Percentiles rank a stretch among this genome's conserved stretches.
phyloP scores from a whole-genome alignment of 2,797 vertebrate genomes.

The Antennarius maculatus region DNA sequence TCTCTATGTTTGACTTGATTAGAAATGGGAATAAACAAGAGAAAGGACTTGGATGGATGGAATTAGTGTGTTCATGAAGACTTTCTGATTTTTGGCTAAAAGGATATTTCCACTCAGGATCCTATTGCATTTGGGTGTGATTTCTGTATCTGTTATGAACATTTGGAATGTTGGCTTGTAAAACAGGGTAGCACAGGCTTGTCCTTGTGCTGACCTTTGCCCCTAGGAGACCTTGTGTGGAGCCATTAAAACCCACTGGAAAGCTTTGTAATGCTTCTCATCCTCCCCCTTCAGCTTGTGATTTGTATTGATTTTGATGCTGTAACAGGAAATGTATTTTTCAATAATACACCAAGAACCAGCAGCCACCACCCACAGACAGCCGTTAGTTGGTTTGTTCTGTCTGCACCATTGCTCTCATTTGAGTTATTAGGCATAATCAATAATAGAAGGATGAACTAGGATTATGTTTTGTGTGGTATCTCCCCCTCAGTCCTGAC shows the following conservation, averaged over 20 bases:
- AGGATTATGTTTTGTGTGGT: conserved; percentile 26
- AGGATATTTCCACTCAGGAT: conserved; percentile 27
- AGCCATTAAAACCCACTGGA: conserved; percentile 36
- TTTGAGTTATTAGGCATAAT: conserved; percentile 33
- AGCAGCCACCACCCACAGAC: conserved; percentile 27
- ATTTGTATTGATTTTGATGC: conserved; percentile 60
- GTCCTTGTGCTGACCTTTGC: conserved; percentile 37
- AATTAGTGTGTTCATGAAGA: conserved; percentile 27
- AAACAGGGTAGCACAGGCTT: neutral
- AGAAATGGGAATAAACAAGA: conserved; percentile 10
- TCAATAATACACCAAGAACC: conserved; percentile 49
- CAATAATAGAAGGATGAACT: conserved; percentile 8
- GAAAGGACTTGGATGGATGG: conserved; percentile 4
- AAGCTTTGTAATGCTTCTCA: conserved; percentile 27
- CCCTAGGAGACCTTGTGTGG: conserved; percentile 23
- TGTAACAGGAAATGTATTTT: conserved; percentile 62
- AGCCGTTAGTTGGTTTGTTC: conserved; percentile 11
- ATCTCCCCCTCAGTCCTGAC: conserved; percentile 8
- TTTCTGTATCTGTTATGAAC: conserved; percentile 24
- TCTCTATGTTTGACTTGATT: conserved; percentile 32
- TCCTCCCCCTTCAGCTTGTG: conserved; percentile 24
- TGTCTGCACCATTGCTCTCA: neutral
- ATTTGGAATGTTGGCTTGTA: conserved; percentile 13
- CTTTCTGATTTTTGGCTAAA: conserved; percentile 22
- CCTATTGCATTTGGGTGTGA: neutral